Conservation (phyloP, 2,888 invertebrate species). For the Quadroppia sp. region DNA sequence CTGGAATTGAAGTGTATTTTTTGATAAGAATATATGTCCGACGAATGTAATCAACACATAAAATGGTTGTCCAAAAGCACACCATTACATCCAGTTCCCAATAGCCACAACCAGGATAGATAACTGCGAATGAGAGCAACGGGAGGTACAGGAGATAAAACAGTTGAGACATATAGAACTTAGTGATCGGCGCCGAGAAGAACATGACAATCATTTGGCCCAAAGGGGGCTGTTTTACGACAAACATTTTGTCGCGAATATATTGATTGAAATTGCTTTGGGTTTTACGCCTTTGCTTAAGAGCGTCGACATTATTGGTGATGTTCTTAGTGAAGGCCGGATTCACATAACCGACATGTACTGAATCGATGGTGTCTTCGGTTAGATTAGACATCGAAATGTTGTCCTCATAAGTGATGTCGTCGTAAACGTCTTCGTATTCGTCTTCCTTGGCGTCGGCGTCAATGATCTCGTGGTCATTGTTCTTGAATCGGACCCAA, state of each 20-base stretch:
- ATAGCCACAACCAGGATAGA: slow-evolving; percentile 53
- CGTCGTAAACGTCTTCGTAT: slow-evolving; percentile 38
- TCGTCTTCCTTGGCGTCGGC: slow-evolving; percentile 7
- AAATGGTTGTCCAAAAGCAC: slow-evolving; percentile 48
- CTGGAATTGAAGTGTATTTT: slow-evolving; percentile 49
- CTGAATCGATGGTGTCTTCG: neutral
- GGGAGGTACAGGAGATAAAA: slow-evolving; percentile 50
- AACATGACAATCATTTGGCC: slow-evolving; percentile 51
- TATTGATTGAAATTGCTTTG: neutral
- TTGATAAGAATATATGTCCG: slow-evolving; percentile 45
- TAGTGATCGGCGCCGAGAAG: slow-evolving; percentile 54
- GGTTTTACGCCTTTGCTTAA: neutral
- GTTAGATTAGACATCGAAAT: neutral
- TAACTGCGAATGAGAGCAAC: slow-evolving; percentile 50
- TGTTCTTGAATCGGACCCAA: slow-evolving; percentile 49
- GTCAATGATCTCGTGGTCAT: slow-evolving; percentile 26
- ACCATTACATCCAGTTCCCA: slow-evolving; percentile 51
- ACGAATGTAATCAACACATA: slow-evolving; percentile 44
- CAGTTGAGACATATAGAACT: slow-evolving; percentile 54
- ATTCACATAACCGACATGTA: neutral
- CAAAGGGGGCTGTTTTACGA: slow-evolving; percentile 48
- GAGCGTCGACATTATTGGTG: neutral
- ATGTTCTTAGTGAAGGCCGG: neutral
- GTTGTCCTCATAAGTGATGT: neutral
- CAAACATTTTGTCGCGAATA: slow-evolving; percentile 41